Evolutionary conservation across 1,140 invertebrate genomes (phyloP), one percentile per base, ranked within the genome.

Genomic region (Phthorimaea operculella): DNA sequence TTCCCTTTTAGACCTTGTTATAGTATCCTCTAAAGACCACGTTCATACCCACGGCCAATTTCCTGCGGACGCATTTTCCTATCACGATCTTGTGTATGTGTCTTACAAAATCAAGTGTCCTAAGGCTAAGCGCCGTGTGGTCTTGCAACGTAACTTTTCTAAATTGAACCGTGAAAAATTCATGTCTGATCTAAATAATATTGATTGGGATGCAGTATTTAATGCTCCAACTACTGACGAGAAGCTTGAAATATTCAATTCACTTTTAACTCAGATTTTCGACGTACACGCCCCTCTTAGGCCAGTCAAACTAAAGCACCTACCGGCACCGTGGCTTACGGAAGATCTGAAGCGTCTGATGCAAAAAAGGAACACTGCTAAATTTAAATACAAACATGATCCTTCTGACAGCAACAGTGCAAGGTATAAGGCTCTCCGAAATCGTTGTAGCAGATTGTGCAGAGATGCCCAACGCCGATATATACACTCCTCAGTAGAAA

Each of bases 81-180:
- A 59, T 49, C 57, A 63, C 33, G 54, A 59, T 42, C 16, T 63
- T 10, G 33, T 63, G 10, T 62, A 45, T 33, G 28, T 62, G 4
- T 58, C 60, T 34, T 48, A 48, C 10, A 14, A 18, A 48, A 52
- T 56, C 18, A 50, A 50, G 15, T 15, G 44, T 11, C 54, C 58
- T n/a, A 60, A 60, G 39, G 6, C 14, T 1, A 60, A 56, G 53
- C 33, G 50, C 15, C 51, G 15, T 48, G 33, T 55, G 8, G 8
- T 51, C 5, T 33, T 59, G 15, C 48, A 54, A 28, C 57, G 45
- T 33, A 58, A 51, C 44, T 58, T 58, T 58, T 10, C n/a, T 33
- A 33, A 33, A 33, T 49, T 58, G 12, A 34, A 54, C 12, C 33
- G 0, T 14, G 57, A 51, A 0, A 21, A 8, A 4, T 14, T 58